phyloP scores from a whole-genome alignment of 2,888 invertebrate genomes.

The Nemotelus pantherinus region DNA sequence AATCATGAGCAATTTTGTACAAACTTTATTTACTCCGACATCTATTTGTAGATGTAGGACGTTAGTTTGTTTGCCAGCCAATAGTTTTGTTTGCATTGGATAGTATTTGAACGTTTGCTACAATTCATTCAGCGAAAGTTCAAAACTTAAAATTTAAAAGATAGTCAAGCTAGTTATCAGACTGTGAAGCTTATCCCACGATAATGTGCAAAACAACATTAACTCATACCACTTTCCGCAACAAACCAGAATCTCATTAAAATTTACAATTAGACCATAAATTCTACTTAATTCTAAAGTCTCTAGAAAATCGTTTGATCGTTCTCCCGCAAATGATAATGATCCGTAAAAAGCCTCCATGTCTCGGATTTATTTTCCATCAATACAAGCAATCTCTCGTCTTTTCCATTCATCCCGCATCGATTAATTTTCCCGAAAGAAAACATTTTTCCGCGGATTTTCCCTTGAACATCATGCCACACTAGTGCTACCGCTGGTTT shows the following conservation, averaged over 20 bases:
- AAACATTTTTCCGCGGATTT: slow-evolving; percentile 24
- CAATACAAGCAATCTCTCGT: slow-evolving; percentile 6
- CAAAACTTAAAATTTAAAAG: too few species aligned
- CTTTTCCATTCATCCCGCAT: slow-evolving; percentile 27
- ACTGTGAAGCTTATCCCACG: too few species aligned
- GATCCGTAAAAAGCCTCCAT: slow-evolving; percentile 13
- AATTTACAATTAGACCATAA: slow-evolving; percentile 34
- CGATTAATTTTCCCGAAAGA: slow-evolving; percentile 41
- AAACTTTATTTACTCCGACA: too few species aligned
- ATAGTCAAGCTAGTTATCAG: too few species aligned
- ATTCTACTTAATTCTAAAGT: slow-evolving; percentile 24
- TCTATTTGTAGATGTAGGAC: too few species aligned
- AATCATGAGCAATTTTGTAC: too few species aligned
- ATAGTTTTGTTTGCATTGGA: too few species aligned
- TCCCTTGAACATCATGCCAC: slow-evolving; percentile 1
- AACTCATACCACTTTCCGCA: too few species aligned
- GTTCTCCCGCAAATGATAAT: slow-evolving; percentile 26
- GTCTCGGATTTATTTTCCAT: slow-evolving; percentile 19
- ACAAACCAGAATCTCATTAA: slow-evolving; percentile 26
- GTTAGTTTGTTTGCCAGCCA: too few species aligned
- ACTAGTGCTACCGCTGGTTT: slow-evolving; percentile 7
- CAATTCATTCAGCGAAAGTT: too few species aligned
- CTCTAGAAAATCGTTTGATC: slow-evolving; percentile 32
- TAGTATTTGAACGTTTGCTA: too few species aligned
- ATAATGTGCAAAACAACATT: too few species aligned